phyloP scores from a whole-genome alignment of 1,140 invertebrate species.

The Apis mellifera region DNA sequence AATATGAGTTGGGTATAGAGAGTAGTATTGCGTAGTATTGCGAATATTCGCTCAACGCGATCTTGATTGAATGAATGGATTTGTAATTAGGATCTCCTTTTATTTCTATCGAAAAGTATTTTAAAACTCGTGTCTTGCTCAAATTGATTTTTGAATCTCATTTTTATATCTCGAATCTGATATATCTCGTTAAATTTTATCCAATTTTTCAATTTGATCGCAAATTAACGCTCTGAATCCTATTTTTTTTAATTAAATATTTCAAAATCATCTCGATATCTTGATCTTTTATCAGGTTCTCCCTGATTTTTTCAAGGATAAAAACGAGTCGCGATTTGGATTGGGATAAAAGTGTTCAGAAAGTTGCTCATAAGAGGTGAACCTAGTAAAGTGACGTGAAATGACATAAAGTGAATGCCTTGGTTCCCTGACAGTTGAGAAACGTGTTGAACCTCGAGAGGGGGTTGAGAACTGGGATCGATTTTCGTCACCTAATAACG shows the following conservation, averaged over 20 bases:
- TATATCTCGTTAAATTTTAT: too few species aligned
- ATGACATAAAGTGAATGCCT: background rate
- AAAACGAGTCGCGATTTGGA: background rate
- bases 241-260: too few species aligned
- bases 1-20: background rate
- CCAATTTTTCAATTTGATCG: too few species aligned
- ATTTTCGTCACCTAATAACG: constrained; percentile 64
- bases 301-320: too few species aligned
- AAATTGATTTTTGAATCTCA: too few species aligned
- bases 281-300: too few species aligned
- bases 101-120: background rate
- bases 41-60: background rate
- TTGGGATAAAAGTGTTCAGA: background rate
- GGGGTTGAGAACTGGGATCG: constrained; percentile 22
- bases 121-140: background rate
- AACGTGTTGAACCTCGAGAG: background rate
- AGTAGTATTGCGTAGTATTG: background rate
- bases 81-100: background rate
- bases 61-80: background rate
- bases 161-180: too few species aligned
- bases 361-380: background rate
- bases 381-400: background rate
- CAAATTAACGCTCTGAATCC: too few species aligned
- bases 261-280: too few species aligned
- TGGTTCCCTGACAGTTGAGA: background rate